phyloP scores from a whole-genome alignment of 1,140 invertebrate genomes.

The Cydia fagiglandana region DNA sequence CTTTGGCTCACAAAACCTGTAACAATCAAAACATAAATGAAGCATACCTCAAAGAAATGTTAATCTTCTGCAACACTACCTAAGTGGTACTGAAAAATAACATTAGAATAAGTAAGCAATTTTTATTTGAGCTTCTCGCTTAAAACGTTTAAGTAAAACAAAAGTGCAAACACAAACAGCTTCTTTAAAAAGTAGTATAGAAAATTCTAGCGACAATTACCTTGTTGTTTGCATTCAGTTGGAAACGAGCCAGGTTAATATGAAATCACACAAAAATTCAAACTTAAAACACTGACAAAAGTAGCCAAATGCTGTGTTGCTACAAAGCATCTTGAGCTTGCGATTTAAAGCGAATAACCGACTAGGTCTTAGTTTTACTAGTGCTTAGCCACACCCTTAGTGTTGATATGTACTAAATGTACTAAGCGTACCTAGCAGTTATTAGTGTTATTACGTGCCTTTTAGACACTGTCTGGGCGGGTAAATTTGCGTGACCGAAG shows the following conservation, averaged over 20 bases:
- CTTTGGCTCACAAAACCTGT: constrained; percentile 75
- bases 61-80: too few relatives aligned
- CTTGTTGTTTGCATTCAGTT: neutral
- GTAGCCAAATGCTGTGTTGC: neutral
- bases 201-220: neutral
- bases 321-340: too few relatives aligned
- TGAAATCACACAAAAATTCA: neutral
- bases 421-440: too few relatives aligned
- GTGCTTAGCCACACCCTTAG: too few relatives aligned
- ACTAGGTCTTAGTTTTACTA: too few relatives aligned
- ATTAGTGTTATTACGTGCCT: too few relatives aligned
- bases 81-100: too few relatives aligned
- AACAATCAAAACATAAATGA: constrained; percentile 35
- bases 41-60: neutral
- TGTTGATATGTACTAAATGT: too few relatives aligned
- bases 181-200: neutral
- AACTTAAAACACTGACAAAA: neutral
- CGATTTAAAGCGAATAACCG: too few relatives aligned
- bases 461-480: constrained; percentile 42
- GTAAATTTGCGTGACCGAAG: constrained; percentile 66
- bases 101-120: too few relatives aligned
- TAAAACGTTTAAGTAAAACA: neutral
- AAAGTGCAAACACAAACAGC: constrained; percentile 6
- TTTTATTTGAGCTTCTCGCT: too few relatives aligned
- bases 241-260: constrained; percentile 7